Evolutionary conservation across 2,113 vertebrate genomes (phyloP).

Genomic region (Syrmaticus mikado): DNA sequence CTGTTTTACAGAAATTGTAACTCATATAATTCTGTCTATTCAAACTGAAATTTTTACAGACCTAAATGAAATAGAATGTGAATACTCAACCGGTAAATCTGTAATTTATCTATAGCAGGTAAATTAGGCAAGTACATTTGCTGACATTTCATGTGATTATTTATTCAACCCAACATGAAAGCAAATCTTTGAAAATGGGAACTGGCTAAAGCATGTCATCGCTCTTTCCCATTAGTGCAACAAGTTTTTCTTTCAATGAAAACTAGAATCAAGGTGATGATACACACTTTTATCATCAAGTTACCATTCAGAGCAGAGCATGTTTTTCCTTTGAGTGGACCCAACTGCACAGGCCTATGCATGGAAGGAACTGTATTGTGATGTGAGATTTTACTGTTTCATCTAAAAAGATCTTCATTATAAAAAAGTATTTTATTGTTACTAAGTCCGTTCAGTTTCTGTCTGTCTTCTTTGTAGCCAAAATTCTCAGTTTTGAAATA

Average conservation of each 20-base stretch:
- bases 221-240: background rate
- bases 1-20: constrained; percentile 13
- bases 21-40: background rate
- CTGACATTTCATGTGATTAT: background rate
- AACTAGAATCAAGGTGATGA: background rate
- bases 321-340: background rate
- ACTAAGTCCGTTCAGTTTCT: background rate
- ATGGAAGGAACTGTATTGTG: background rate
- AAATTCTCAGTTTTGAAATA: background rate
- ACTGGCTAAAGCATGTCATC: background rate
- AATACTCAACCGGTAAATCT: background rate
- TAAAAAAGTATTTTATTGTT: background rate
- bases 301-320: background rate
- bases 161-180: background rate
- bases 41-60: background rate
- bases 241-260: background rate
- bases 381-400: background rate
- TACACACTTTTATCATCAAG: background rate
- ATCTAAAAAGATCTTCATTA: background rate
- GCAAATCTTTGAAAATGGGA: background rate
- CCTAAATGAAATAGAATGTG: background rate
- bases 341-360: fast-evolving
- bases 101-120: background rate
- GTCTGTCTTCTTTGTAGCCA: background rate
- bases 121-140: background rate